Base-by-base conservation (phyloP, 2,888 invertebrate genomes). In the Myopa testacea region DNA sequence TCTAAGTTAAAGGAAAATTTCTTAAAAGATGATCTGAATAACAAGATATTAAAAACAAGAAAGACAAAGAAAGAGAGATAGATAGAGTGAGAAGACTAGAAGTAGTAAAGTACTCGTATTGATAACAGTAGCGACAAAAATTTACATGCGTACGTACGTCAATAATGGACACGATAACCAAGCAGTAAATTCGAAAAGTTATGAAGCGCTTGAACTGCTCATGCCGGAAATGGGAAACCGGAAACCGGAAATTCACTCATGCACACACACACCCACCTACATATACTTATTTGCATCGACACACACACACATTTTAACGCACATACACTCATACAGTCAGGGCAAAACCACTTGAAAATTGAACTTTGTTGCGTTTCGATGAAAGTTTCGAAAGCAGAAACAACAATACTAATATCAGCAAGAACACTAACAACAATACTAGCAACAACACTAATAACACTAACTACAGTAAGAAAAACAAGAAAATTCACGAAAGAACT, bases 221-320 rank as follows among this genome's bases (percentile, higher is more conserved):
- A 62, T 16, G 19, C 26, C 26, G 19, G 26, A 63, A 34, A 10
- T 19, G 19, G 63, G 63, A 63, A 8, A 63, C 26, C 63, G 63
- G 45, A 19, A 63, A 63, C 50, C 45, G 52, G 37, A 62, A 67
- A 14, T 8, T 19, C 16, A 38, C 40, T 34, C 62, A 73, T 19
- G 52, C 19, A 62, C 58, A 71, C 40, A 73, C 34, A 76, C 69
- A 34, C 71, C 58, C 73, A 77, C 76, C 77, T 69, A 63, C 65
- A 68, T 78, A 62, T 73, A 75, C 72, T 4, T 60, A 19, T 8
- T 7, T 40, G 38, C 69, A 52, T 34, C 34, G 14, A 60, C 37
- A 10, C 67, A 40, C 38, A 12, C 40, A 40, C 67, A 34, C 26
- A 19, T 10, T 63, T 34, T 63, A 26, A 26, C 26, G 26, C 26